These are phyloP conservation scores for rabbit (Oryctolagus cuniculus) DNA, from an alignment of 2,113 vertebrate genomes.

Conservation along the genomic window mOryCun1.1 NC_091447.1:10605501-10606000, in stretches of 20 bases:
- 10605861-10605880: conserved; percentile 17
- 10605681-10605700: background rate
- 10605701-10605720: background rate
- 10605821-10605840: background rate
- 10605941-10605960: too few species aligned
- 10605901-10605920: background rate
- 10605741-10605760: background rate
- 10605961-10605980: too few species aligned
- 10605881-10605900: background rate
- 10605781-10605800: background rate
- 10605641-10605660: background rate
- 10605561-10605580: background rate
- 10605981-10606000: too few species aligned
- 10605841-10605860: background rate
- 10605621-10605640: background rate
- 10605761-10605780: background rate
- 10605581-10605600: background rate
- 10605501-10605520: background rate
- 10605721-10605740: background rate
- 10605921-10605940: too few species aligned
- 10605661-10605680: background rate
- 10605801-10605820: background rate
- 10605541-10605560: background rate
- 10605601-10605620: background rate
- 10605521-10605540: conserved; percentile 1